Base-by-base conservation (phyloP, 35 echinoderm and acorn worm genomes). In the Stichopus chloronotus region DNA sequence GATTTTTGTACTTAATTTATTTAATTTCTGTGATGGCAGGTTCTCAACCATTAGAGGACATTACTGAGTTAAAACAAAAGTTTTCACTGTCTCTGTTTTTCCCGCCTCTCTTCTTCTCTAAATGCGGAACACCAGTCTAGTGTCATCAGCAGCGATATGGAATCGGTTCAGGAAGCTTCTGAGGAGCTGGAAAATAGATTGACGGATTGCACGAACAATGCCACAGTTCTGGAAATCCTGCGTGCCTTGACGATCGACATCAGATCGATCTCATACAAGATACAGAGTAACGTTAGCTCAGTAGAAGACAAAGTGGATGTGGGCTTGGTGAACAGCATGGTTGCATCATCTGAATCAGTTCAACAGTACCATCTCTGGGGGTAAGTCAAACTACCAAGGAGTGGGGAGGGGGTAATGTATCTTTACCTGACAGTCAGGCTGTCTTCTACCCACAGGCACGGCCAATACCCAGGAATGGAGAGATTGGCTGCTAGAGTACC, bases 301-400 rank as follows among this genome's bases (percentile, higher is more conserved):
- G 14, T 83, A 12, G 43, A 83, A 56, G 43, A 56, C n/a, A 83
- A 83, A 43, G 55, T 83, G 7, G 53, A 56, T 55, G 53, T 17
- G 19, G 1, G n/a, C 80, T 56, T 83, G 52, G n/a, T 83, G 6
- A 56, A 83, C 25, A n/a, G 43, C 43, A 53, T 83, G 12, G 52
- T 83, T 16, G 3, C 11, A 7, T 55, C 80, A 2, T 83, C 80
- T 1, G 52, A 52, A 8, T 83, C 80, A 55, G 55, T 83, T 56
- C 10, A 52, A 55, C 8, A 16, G 53, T 83, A 83, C 19, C 80
- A 83, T 83, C 55, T 83, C 8, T 83, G 80, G 80, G 80, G 80
- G 80, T 83, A 83, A 83, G 80, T 65, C 61, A 65, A 43, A 43
- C 30, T 43, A 43, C 30, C 30, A 43, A 43, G 30, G 30, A 43